Evolutionary conservation across 1,140 invertebrate genomes (phyloP), one percentile per base, ranked within the genome.

Genomic region (Sinella curviseta): DNA sequence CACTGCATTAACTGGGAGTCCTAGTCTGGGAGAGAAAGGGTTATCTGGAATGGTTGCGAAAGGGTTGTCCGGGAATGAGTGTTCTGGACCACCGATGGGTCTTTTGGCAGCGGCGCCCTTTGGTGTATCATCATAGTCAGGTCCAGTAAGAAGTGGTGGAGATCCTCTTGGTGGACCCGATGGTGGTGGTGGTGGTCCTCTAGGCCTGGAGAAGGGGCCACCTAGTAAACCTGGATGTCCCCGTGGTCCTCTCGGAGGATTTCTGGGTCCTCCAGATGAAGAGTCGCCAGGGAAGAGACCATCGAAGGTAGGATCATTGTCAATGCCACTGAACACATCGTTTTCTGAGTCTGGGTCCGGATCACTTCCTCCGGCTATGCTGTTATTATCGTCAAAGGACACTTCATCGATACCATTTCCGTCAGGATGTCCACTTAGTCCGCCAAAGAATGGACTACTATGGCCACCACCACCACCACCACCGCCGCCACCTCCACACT

Each of bases 401-500:
- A 17, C 65, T 12, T 33, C 65, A n/a, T 70, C 65, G 4, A 33
- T 33, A 31, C 31, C 65, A 33, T 33, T 70, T 30, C 65, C 65
- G 30, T 33, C 65, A 31, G 65, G 65, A 33, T 70, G 65, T 4
- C 65, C 65, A n/a, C 65, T 33, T 3, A 33, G 24, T 4, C 28
- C 74, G 31, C 34, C 70, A 75, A 75, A 75, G 36, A 54, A 75
- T 36, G 39, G 74, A 26, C 74, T 54, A 30, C 28, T 30, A 30
- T 48, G 3, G 34, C 39, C 34, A 24, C 74, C 74, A 26, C 24
- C 17, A 28, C 74, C 33, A 2, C 70, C 70, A 28, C 70, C 70
- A 30, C 34, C 34, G 4, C 70, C 70, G 1, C 70, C 70, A 31
- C 74, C 74, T 1, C 39, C 35, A 48, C 79, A 80, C 75, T 78